Evolutionary conservation across 37 sponge, comb jelly and placozoan genomes (phyloP), one percentile per base, ranked within the genome.

Genomic region (Eunapius fragilis): DNA sequence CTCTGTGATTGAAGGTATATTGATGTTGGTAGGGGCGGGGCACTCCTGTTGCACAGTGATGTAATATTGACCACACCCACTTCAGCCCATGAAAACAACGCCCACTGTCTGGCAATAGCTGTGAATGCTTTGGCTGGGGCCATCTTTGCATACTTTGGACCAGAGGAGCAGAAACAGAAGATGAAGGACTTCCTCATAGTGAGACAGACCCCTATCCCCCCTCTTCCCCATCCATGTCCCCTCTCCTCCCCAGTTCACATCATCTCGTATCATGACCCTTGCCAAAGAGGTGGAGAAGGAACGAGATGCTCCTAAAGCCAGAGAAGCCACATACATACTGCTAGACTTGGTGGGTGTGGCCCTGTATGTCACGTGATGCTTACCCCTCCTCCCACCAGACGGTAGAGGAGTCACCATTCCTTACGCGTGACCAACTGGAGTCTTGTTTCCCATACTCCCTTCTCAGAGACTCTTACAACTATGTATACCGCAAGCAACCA

Each of bases 371-470:
- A 32, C 22, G 37, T 31, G 25, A 77, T 23, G 13, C 3, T 45
- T 71, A 5, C 33, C 30, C 31, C 77, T 5, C 31, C 32, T 23
- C 22, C 47, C 82, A 33, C 1, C 72, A 94, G 92, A 72, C 85
- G 80, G 98, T 98, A 3, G 72, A 94, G 70, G 91, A 93, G 72
- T 92, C 93, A 31, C 92, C 92, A 70, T 98, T 92, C 83, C 72
- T 98, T 36, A 94, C 96, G 12, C 41, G 84, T 41, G 98, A 98
- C 70, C 83, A 90, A 84, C 79, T 98, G 70, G 98, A 98, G 82
- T 82, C 85, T 11, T 95, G 94, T 68, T 95, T 98, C 74, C 98
- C 98, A 2, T 98, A 95, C 79, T 89, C 96, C 70, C 88, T 98
- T 12, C 88, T 98, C 31, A 77, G 98, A 30, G 94, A 94, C 84